Evolutionary conservation across 2,797 vertebrate genomes (phyloP), one percentile per base, ranked within the genome.

Genomic region (Liasis olivaceus): DNA sequence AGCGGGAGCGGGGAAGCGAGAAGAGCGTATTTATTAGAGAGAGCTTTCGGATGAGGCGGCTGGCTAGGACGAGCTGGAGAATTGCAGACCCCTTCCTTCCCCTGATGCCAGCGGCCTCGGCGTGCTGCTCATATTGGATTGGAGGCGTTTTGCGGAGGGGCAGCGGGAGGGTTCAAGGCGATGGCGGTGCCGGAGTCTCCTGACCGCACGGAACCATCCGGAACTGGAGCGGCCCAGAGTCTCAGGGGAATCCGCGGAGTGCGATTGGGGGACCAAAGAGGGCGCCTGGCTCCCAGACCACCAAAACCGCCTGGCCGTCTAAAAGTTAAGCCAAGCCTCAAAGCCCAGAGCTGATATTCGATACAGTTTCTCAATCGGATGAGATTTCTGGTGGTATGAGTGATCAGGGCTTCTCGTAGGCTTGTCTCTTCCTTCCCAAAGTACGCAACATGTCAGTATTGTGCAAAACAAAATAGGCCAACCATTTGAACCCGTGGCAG

Each of bases 1-100:
- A 9, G 31, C 9, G 0, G 0, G 5, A 0, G 51, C 0, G 7
- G 4, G 3, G 22, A 20, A 51, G 17, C 4, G 36, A 2, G 5
- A 2, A 28, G 42, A 36, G 1, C 2, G 31, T 17, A 5, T 60
- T n/a, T 84, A 47, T 22, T 54, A 54, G 47, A 20, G 51, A 63
- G 89, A 14, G 11, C 28, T 91, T 86, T n/a, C 26, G 4, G 11
- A 47, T 62, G 4, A 90, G 15, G 31, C 1, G 1, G 72, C 13
- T 90, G 89, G 51, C 26, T 60, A 51, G 59, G n/a, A 36, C 7
- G 89, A 56, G 24, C 36, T 26, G 87, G 60, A 28, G 36, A 62
- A 47, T 24, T 88, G 36, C 3, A 3, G 22, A 2, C 14, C 2
- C 12, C 9, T 22, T 59, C 20, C 14, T 87, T 63, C 24, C 58